Conservation (phyloP, 2,113 vertebrate species). For the Channa argus region DNA sequence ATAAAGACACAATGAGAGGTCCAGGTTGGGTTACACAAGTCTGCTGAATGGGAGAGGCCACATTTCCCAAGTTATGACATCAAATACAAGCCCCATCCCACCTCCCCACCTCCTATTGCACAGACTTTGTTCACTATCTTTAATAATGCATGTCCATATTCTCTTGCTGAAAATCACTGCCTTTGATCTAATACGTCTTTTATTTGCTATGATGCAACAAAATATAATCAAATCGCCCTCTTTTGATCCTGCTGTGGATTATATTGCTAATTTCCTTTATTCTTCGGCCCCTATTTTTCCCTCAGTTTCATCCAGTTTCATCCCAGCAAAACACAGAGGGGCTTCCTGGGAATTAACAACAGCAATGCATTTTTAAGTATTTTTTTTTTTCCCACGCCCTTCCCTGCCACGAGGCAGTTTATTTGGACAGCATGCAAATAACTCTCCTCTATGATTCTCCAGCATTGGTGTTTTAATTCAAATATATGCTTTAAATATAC, state of each 20-base stretch:
- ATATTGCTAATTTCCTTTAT: conserved; percentile 78
- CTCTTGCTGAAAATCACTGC: conserved; percentile 78
- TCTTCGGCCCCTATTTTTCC: conserved; percentile 39
- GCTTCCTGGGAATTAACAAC: conserved; percentile 47
- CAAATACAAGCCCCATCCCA: conserved; percentile 75
- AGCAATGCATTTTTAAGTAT: conserved; percentile 13
- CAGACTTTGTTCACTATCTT: conserved; percentile 77
- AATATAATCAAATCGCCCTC: conserved; percentile 75
- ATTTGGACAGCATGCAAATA: neutral
- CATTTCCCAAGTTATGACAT: conserved; percentile 87
- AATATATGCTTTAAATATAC: no score
- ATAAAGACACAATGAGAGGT: conserved; percentile 83
- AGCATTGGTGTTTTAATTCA: neutral
- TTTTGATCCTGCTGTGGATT: conserved; percentile 80
- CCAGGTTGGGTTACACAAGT: conserved; percentile 85
- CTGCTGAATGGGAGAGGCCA: conserved; percentile 80
- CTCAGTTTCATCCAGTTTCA: conserved; percentile 56
- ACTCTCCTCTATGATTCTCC: no score
- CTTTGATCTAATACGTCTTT: conserved; percentile 84
- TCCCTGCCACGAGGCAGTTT: neutral
- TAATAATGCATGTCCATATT: conserved; percentile 88
- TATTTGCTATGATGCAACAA: conserved; percentile 76
- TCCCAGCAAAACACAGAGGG: conserved; percentile 41
- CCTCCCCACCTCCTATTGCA: conserved; percentile 24
- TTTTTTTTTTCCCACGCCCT: conserved; percentile 2